Percentiles rank a stretch among this genome's conserved stretches.
Evolutionary conservation across 2,888 invertebrate genomes (phyloP).

Genomic region (Heliconius erato): DNA sequence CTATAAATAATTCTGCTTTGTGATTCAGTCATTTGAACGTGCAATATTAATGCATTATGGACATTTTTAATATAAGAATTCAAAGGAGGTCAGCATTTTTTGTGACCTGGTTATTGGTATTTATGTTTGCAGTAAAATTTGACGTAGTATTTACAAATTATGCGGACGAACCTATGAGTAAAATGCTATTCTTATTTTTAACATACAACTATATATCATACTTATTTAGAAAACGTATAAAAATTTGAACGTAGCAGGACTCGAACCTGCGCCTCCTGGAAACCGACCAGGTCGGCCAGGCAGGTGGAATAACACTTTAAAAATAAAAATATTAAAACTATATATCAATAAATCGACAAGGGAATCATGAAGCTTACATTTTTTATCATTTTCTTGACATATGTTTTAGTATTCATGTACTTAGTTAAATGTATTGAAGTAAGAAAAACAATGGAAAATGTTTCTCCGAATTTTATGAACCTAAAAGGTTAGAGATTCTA

Average conservation of each 20-base stretch:
- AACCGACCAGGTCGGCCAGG: too few relatives aligned
- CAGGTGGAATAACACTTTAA: too few relatives aligned
- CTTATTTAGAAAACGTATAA: too few relatives aligned
- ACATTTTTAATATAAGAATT: neutral
- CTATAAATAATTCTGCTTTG: neutral
- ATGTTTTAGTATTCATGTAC: neutral
- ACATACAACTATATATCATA: neutral
- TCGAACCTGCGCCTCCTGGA: too few relatives aligned
- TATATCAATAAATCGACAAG: neutral
- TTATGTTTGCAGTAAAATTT: too few relatives aligned
- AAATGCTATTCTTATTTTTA: neutral
- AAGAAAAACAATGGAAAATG: neutral
- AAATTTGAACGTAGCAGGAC: too few relatives aligned
- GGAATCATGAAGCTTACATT: neutral
- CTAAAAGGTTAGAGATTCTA: neutral
- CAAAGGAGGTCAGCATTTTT: neutral
- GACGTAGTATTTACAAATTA: too few relatives aligned
- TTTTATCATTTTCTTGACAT: neutral
- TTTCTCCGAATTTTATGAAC: neutral
- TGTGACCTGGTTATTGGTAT: too few relatives aligned
- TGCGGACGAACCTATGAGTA: too few relatives aligned
- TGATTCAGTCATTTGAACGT: neutral
- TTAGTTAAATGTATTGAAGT: neutral
- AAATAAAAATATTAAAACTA: neutral
- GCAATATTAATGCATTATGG: neutral